Evolutionary conservation across 2,113 vertebrate genomes (phyloP), one percentile per base, ranked within the genome.

Genomic region (Macquaria ambigua): DNA sequence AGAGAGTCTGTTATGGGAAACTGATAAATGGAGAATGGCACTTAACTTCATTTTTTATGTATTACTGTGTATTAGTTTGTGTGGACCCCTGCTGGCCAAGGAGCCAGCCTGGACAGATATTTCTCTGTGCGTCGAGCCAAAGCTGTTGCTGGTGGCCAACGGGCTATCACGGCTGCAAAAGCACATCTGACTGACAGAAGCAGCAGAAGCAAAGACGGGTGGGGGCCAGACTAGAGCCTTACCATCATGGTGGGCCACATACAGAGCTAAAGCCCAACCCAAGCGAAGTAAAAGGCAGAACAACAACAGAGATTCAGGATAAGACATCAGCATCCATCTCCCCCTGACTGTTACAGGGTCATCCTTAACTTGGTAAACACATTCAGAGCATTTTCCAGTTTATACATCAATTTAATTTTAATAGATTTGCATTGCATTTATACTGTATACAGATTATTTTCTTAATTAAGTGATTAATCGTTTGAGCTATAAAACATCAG

Each of bases 201-300:
- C 89, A 87, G 90, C 82, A 83, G 53, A 90, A 93, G 90, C 94
- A 90, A n/a, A 74, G 86, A 79, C 71, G 12, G 63, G 43, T 56
- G 69, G 37, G 69, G 85, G 74, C 63, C 85, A 53, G 72, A 74
- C 85, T 90, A 84, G 81, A 92, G 82, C 89, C 96, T 96, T 96
- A 96, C 96, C 96, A 95, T 96, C 90, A 94, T 91, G 72, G 91
- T 94, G 87, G 96, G 95, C 95, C 96, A 96, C 93, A 94, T 94
- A 95, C 86, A 93, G 90, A 96, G 93, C 96, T 96, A 94, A 84
- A 89, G 90, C 90, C 91, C 93, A 93, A 83, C 74, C 79, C 88
- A 74, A 89, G 79, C 79, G 83, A 82, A 89, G 80, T 83, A 90
- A 81, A 34, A 93, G 86, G 93, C 82, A 95, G 90, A 95, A 93